Percentiles rank a stretch among this genome's conserved stretches.
These are phyloP conservation scores for Drosophila macrothrix DNA, from an alignment of 2,888 invertebrate species.

Conservation along the genomic window DNA sequence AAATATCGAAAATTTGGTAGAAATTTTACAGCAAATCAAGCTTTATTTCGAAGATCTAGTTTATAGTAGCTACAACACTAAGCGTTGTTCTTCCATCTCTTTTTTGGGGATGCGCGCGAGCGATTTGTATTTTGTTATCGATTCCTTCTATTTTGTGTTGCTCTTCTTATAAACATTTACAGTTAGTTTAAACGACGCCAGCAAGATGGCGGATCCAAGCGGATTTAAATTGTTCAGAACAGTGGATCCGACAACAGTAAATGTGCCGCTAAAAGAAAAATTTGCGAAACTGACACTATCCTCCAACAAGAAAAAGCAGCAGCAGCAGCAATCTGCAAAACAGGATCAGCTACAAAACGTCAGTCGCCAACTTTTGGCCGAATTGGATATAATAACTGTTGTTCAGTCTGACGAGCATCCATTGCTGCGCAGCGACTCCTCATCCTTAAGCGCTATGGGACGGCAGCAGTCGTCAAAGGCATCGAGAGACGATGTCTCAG, in stretches of 20 bases:
- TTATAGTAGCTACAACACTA: conserved; percentile 12
- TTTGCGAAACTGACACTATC: conserved; percentile 84
- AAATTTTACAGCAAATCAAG: not conserved
- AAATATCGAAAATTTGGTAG: too few relatives aligned
- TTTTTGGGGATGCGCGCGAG: conserved; percentile 33
- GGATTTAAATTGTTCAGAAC: conserved; percentile 78
- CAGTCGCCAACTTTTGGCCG: conserved; percentile 68
- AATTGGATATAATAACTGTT: conserved; percentile 40
- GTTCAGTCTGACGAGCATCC: conserved; percentile 46
- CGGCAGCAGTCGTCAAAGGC: conserved; percentile 10
- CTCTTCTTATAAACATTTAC: conserved; percentile 31
- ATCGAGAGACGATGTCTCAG: conserved; percentile 37
- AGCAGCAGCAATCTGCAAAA: conserved; percentile 12
- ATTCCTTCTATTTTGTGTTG: not conserved
- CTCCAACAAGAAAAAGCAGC: conserved; percentile 61
- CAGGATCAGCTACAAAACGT: conserved; percentile 32
- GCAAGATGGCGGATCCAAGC: conserved; percentile 71
- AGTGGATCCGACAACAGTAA: conserved; percentile 82
- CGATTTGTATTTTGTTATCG: conserved; percentile 34
- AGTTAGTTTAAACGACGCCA: conserved; percentile 44
- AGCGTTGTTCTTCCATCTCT: not conserved
- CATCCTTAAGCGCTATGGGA: conserved; percentile 11
- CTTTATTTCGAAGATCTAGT: not conserved
- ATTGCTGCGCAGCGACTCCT: conserved; percentile 54
- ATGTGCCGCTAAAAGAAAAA: conserved; percentile 78